Evolutionary conservation across 2,888 invertebrate genomes (phyloP).

Genomic region (Tetrapedia diversipes): DNA sequence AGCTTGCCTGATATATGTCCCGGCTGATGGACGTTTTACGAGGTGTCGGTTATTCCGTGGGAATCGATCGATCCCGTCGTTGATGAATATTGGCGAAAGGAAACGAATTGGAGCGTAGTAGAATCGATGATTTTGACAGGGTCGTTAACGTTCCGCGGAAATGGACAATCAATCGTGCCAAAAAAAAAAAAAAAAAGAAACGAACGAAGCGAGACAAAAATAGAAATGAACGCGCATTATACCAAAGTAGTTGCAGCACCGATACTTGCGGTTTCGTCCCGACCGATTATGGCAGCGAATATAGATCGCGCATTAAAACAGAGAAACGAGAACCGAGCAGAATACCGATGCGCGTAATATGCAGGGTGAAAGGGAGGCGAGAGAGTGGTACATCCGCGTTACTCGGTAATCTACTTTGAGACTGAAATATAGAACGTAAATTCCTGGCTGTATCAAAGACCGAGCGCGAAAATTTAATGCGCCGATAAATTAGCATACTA

Average conservation of each 20-base stretch:
- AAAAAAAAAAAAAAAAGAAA: not conserved
- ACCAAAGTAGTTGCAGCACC: constrained; percentile 15
- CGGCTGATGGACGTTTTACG: constrained; percentile 53
- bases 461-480: constrained; percentile 77
- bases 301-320: constrained; percentile 14
- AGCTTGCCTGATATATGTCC: constrained; percentile 42
- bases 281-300: constrained; percentile 24
- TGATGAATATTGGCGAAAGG: constrained; percentile 13
- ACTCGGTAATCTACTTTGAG: constrained; percentile 74
- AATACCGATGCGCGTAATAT: not conserved
- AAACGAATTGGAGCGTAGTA: constrained; percentile 9
- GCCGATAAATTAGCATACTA: constrained; percentile 81
- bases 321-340: not conserved
- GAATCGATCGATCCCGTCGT: constrained; percentile 34
- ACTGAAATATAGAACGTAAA: constrained; percentile 78
- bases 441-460: constrained; percentile 70
- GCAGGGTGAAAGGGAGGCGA: constrained; percentile 21
- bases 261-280: constrained; percentile 35
- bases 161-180: not conserved
- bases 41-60: constrained; percentile 33
- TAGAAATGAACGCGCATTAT: no score
- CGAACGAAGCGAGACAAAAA: not conserved
- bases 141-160: not conserved
- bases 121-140: not conserved
- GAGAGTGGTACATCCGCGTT: constrained; percentile 53